These are phyloP conservation scores for Romanogobio albipinnatus DNA, from an alignment of 2,113 vertebrate species.

Conservation along the genomic window DNA sequence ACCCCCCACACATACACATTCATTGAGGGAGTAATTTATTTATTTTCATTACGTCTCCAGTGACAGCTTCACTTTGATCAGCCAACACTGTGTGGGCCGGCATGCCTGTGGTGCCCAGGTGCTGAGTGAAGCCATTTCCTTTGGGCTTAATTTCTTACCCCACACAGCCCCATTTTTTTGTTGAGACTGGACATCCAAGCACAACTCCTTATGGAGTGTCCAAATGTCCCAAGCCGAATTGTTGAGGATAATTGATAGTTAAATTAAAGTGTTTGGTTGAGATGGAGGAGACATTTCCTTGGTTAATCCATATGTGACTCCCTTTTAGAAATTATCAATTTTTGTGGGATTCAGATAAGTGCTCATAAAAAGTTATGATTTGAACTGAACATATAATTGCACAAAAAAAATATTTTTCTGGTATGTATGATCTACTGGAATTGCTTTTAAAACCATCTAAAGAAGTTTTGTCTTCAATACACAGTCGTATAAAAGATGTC, in stretches of 20 bases:
- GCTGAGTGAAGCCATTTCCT: slow-evolving; percentile 65
- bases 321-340: slow-evolving; percentile 35
- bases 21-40: slow-evolving; percentile 60
- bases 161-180: slow-evolving; percentile 58
- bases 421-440: not conserved
- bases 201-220: slow-evolving; percentile 8
- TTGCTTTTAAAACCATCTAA: not conserved
- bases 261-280: slow-evolving; percentile 1
- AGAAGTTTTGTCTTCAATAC: not conserved
- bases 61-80: slow-evolving; percentile 56
- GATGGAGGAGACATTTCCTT: slow-evolving; percentile 2
- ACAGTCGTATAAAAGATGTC: slow-evolving; percentile 10
- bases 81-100: slow-evolving; percentile 49
- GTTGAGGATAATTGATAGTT: slow-evolving; percentile 33
- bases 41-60: slow-evolving; percentile 63
- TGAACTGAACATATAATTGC: slow-evolving; percentile 27
- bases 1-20: slow-evolving; percentile 31
- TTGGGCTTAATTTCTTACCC: slow-evolving; percentile 55
- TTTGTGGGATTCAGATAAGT: slow-evolving; percentile 28
- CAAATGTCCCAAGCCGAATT: slow-evolving; percentile 25
- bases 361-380: slow-evolving; percentile 49
- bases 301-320: slow-evolving; percentile 36
- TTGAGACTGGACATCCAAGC: slow-evolving; percentile 53
- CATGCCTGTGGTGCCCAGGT: slow-evolving; percentile 58
- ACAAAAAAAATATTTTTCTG: not conserved